These are phyloP conservation scores for Agrochola circellaris DNA, from an alignment of 2,888 invertebrate species.

Conservation along the genomic window DNA sequence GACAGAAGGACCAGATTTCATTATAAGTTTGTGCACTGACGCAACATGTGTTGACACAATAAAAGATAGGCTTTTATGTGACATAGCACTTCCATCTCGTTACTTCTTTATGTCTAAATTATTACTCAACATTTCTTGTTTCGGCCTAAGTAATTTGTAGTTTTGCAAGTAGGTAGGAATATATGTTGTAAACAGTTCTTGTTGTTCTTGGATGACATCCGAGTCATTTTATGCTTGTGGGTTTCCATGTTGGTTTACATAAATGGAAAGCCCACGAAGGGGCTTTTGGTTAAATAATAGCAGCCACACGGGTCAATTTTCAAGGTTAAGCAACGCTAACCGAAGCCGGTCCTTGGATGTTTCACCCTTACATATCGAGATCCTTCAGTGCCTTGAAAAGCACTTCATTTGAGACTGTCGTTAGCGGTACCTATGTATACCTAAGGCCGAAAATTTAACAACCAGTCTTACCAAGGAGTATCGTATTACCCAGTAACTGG, in stretches of 20 bases:
- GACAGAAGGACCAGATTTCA: constrained; percentile 52
- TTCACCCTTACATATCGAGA: neutral
- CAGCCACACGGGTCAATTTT: neutral
- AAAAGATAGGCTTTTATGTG: constrained; percentile 49
- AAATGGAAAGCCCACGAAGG: neutral
- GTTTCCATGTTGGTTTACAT: too few relatives aligned
- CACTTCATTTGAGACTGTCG: neutral
- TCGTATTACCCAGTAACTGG: neutral
- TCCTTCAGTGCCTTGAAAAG: neutral
- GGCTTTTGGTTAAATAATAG: neutral
- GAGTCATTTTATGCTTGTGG: neutral
- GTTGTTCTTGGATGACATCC: constrained; percentile 7
- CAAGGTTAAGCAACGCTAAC: neutral
- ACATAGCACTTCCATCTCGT: constrained; percentile 26
- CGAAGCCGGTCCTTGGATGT: neutral
- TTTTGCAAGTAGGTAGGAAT: constrained; percentile 8
- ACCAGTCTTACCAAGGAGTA: neutral
- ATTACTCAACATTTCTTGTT: constrained; percentile 39
- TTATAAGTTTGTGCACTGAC: constrained; percentile 45
- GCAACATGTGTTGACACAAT: constrained; percentile 55
- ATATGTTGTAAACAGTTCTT: constrained; percentile 3
- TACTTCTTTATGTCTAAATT: constrained; percentile 42
- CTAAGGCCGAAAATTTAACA: neutral
- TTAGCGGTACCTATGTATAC: neutral
- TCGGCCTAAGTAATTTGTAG: constrained; percentile 23